phyloP scores from a whole-genome alignment of 64 coral and sea anemone species.

The Exaiptasia diaphana region DNA sequence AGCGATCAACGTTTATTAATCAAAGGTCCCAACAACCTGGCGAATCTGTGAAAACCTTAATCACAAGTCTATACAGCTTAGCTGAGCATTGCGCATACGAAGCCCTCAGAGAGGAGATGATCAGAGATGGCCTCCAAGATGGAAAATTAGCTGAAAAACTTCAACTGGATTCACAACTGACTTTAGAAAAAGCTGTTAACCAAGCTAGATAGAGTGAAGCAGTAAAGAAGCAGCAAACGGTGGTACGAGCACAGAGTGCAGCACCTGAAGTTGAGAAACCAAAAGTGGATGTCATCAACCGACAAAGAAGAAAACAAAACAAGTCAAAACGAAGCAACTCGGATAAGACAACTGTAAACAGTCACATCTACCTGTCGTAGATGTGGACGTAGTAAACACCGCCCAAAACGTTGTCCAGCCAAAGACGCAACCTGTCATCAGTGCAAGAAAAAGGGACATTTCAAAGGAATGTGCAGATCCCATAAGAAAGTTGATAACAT shows the following conservation, averaged over 20 bases:
- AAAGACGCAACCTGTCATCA: conserved; percentile 21
- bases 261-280: background rate
- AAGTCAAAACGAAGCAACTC: background rate
- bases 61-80: no score
- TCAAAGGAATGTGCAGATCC: background rate
- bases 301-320: background rate
- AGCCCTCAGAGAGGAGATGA: conserved; percentile 33
- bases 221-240: conserved; percentile 30
- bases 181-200: conserved; percentile 28
- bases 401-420: background rate
- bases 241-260: background rate
- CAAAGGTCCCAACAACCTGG: conserved; percentile 17
- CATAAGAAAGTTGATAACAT: background rate
- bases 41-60: no score
- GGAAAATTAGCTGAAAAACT: conserved; percentile 11
- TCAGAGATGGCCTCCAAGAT: conserved; percentile 42
- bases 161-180: background rate
- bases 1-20: conserved; percentile 43
- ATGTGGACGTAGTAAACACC: background rate
- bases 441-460: conserved; percentile 39
- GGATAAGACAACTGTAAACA: background rate
- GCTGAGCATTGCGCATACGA: conserved; percentile 22
- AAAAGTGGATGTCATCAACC: background rate
- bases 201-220: conserved; percentile 23
- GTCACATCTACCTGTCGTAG: background rate